Evolutionary conservation across 2,113 vertebrate genomes (phyloP).

Genomic region (Pycnonotus jocosus): DNA sequence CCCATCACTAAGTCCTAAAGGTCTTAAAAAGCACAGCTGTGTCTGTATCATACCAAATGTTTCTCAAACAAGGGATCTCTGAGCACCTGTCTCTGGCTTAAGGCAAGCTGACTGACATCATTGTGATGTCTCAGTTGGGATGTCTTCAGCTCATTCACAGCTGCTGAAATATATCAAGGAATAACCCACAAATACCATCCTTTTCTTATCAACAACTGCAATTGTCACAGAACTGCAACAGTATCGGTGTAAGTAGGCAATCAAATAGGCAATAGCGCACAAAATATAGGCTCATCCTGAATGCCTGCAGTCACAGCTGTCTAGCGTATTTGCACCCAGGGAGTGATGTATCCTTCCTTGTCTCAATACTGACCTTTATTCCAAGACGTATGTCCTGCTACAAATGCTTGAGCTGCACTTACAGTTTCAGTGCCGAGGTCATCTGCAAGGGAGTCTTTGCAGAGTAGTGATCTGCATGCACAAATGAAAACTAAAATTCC

Average conservation of each 20-base stretch:
- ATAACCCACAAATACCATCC: neutral
- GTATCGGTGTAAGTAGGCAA: neutral
- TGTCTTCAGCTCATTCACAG: conserved; percentile 7
- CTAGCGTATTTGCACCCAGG: neutral
- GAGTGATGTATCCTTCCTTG: neutral
- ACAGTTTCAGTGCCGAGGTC: neutral
- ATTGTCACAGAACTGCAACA: neutral
- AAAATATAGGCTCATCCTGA: neutral
- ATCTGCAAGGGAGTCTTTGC: neutral
- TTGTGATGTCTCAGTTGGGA: neutral
- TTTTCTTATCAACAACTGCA: neutral
- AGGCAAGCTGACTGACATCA: neutral
- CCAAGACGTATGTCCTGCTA: rapidly evolving
- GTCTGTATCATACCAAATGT: neutral
- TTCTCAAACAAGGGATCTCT: neutral
- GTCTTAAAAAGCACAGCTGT: neutral
- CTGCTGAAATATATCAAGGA: conserved; percentile 3
- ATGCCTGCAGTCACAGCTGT: neutral
- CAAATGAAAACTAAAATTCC: neutral
- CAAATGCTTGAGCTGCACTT: neutral
- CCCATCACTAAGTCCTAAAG: neutral
- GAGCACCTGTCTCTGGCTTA: conserved; percentile 17
- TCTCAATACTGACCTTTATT: neutral
- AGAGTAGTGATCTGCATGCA: neutral
- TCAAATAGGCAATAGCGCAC: neutral